These are phyloP conservation scores for Sparus aurata DNA, from an alignment of 2,797 vertebrate genomes.

Conservation along the genomic window DNA sequence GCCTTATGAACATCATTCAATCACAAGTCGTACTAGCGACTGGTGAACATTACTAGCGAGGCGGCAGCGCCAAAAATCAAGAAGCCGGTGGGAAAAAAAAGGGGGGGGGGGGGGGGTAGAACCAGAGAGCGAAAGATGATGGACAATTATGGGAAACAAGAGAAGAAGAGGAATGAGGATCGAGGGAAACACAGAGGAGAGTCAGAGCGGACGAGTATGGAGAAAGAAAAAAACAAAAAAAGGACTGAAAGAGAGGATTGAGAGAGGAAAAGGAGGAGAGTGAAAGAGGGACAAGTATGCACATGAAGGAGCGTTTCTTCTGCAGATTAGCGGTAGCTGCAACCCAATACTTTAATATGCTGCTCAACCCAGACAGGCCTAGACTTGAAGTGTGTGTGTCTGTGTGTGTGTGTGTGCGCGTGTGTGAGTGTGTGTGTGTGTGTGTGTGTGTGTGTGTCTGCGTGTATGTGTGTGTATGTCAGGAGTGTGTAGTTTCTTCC, in stretches of 20 bases:
- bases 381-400: constrained; percentile 46
- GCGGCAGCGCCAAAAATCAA: constrained; percentile 26
- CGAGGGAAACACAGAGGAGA: constrained; percentile 51
- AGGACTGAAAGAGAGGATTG: constrained; percentile 48
- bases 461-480: background rate
- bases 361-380: constrained; percentile 64
- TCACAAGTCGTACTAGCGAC: background rate
- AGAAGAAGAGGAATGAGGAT: constrained; percentile 57
- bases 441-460: constrained; percentile 33
- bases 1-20: too few relatives aligned
- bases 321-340: constrained; percentile 76
- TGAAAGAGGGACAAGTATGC: constrained; percentile 73
- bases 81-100: constrained; percentile 11
- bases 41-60: background rate
- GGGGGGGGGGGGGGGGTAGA: background rate
- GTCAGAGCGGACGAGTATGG: constrained; percentile 34
- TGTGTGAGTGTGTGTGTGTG: constrained; percentile 4
- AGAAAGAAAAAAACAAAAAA: constrained; percentile 18
- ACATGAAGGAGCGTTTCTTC: constrained; percentile 76
- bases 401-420: constrained; percentile 31
- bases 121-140: constrained; percentile 37
- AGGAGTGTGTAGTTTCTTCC: constrained; percentile 17
- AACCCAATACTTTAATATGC: constrained; percentile 83
- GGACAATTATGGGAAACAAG: constrained; percentile 59
- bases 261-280: constrained; percentile 36